A percentile compares a stretch with the other conserved stretches of the same genome.
These are phyloP conservation scores for Anarsia innoxiella DNA, from an alignment of 2,888 invertebrate genomes.

Conservation along the genomic window DNA sequence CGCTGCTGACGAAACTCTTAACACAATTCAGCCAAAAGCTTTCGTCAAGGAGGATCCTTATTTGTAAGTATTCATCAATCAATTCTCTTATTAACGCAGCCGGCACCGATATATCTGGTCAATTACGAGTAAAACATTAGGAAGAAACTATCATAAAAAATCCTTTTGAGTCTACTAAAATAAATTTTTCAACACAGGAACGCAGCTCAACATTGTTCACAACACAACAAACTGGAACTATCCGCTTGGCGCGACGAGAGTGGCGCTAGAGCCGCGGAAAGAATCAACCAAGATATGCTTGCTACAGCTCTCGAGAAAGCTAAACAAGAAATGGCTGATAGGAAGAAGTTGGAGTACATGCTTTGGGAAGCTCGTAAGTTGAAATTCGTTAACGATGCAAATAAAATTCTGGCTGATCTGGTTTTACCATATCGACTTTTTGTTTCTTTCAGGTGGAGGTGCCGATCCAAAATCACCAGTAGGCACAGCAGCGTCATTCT, in stretches of 20 bases:
- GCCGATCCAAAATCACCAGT: constrained; percentile 90
- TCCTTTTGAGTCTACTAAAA: neutral
- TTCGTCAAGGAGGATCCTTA: constrained; percentile 91
- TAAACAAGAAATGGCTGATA: constrained; percentile 82
- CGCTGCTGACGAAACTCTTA: constrained; percentile 80
- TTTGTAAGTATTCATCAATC: constrained; percentile 77
- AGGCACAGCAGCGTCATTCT: constrained; percentile 92
- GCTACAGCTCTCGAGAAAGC: constrained; percentile 86
- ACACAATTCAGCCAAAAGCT: constrained; percentile 87
- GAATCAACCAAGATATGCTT: constrained; percentile 81
- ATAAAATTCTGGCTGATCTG: too few relatives aligned
- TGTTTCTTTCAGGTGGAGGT: constrained; percentile 78
- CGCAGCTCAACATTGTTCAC: constrained; percentile 82
- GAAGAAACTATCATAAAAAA: too few relatives aligned
- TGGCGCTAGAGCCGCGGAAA: constrained; percentile 77
- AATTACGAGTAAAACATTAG: too few relatives aligned
- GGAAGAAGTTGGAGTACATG: constrained; percentile 87
- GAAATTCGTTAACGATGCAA: neutral
- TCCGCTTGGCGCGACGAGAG: constrained; percentile 81
- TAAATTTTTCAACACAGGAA: constrained; percentile 62
- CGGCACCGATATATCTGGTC: too few relatives aligned
- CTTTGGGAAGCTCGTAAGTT: constrained; percentile 83
- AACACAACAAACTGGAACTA: constrained; percentile 80
- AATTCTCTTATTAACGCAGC: too few relatives aligned
- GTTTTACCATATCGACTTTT: too few relatives aligned